A percentile compares a stretch with the other conserved stretches of the same genome.
Conservation (phyloP, 2,797 vertebrate genomes). For the Poeciliopsis turneri region DNA sequence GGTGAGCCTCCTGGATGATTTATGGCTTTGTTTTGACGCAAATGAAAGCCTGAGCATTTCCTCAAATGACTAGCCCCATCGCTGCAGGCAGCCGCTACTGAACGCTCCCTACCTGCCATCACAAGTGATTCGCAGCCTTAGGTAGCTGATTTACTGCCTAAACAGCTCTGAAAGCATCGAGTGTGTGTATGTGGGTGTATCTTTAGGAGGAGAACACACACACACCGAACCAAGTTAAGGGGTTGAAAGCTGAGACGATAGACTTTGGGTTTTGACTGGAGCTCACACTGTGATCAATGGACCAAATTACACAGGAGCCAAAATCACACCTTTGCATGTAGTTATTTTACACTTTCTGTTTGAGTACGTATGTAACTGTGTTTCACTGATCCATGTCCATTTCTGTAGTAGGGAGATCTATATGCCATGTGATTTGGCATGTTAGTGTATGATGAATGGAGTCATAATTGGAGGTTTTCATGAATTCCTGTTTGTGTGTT, state of each 20-base stretch:
- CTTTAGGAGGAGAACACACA: background rate
- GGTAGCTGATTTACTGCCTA: conserved; percentile 53
- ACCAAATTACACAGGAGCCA: conserved; percentile 29
- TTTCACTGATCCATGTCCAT: background rate
- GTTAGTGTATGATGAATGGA: conserved; percentile 13
- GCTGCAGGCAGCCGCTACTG: conserved; percentile 39
- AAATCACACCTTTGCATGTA: conserved; percentile 25
- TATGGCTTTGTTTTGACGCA: conserved; percentile 72
- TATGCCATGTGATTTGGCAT: background rate
- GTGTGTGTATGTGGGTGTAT: background rate
- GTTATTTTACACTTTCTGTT: conserved; percentile 11
- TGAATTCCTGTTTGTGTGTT: conserved; percentile 19
- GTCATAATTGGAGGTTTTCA: conserved; percentile 17
- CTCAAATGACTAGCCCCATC: conserved; percentile 46
- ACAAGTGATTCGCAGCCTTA: conserved; percentile 50
- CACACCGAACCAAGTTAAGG: background rate
- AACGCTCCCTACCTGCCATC: conserved; percentile 40
- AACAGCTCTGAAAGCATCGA: conserved; percentile 22
- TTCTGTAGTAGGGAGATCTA: background rate
- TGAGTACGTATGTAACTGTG: background rate
- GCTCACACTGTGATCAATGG: conserved; percentile 27
- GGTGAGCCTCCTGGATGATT: conserved; percentile 44
- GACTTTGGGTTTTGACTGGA: conserved; percentile 17
- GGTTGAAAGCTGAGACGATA: conserved; percentile 1
- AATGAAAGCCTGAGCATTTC: conserved; percentile 55